phyloP scores from a whole-genome alignment of 1,140 invertebrate genomes.

The Colletes gigas region DNA sequence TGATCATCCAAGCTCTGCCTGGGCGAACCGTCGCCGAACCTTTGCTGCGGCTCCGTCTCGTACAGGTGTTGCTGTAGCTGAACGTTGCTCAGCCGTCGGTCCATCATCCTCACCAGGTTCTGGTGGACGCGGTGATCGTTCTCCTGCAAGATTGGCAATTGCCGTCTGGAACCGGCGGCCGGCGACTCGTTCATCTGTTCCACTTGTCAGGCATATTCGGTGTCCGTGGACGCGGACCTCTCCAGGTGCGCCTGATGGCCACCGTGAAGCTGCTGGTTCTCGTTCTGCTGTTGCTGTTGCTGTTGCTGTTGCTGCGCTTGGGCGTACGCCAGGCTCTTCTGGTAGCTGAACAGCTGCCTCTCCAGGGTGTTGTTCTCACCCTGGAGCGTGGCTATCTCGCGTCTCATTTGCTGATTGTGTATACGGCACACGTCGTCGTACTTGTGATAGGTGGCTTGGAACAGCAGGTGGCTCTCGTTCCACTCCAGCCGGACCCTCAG shows the following conservation, averaged over 20 bases:
- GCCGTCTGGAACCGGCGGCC: constrained; percentile 36
- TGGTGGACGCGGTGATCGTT: constrained; percentile 71
- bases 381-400: constrained; percentile 91
- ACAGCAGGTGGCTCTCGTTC: constrained; percentile 92
- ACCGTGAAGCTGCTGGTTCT: constrained; percentile 72
- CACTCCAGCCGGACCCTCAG: constrained; percentile 92
- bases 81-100: constrained; percentile 75
- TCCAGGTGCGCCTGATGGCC: constrained; percentile 77
- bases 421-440: constrained; percentile 92
- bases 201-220: constrained; percentile 87
- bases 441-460: constrained; percentile 92
- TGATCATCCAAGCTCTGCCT: constrained; percentile 54
- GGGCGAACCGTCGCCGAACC: constrained; percentile 62
- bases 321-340: constrained; percentile 91
- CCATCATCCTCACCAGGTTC: constrained; percentile 74
- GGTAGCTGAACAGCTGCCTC: constrained; percentile 92
- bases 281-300: constrained; percentile 77
- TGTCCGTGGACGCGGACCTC: constrained; percentile 86
- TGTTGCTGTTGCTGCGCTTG: constrained; percentile 81
- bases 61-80: constrained; percentile 64
- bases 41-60: constrained; percentile 46
- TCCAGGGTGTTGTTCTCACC: constrained; percentile 93
- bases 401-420: constrained; percentile 94
- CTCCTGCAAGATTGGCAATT: constrained; percentile 57
- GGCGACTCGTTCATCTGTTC: constrained; percentile 50